Conservation (phyloP, 2,113 vertebrate species). For the Dromas ardeola region DNA sequence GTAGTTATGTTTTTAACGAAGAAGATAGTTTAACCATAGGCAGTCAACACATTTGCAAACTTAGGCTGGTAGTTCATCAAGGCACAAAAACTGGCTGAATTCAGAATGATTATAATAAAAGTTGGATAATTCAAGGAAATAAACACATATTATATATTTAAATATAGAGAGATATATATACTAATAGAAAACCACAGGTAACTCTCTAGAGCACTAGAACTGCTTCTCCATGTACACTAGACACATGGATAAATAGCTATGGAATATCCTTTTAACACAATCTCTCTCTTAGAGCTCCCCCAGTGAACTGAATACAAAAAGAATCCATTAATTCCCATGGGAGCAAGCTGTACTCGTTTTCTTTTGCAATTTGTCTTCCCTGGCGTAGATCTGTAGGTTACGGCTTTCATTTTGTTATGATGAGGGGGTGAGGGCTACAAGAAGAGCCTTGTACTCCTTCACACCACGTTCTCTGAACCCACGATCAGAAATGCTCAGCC, state of each 20-base stretch:
- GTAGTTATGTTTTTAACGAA: not conserved
- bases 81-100: not conserved
- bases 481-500: not conserved
- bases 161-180: accelerated
- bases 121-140: not conserved
- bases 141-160: not conserved
- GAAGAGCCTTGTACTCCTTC: not conserved
- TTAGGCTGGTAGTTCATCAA: no score
- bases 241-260: not conserved
- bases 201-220: not conserved
- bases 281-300: not conserved
- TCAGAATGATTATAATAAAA: not conserved
- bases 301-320: not conserved
- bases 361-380: not conserved
- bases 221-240: not conserved
- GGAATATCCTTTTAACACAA: not conserved
- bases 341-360: not conserved
- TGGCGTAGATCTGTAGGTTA: not conserved
- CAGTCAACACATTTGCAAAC: not conserved
- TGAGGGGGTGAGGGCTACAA: not conserved
- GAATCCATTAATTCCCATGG: not conserved
- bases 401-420: not conserved
- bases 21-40: not conserved
- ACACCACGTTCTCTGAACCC: not conserved
- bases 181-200: not conserved